These are phyloP conservation scores for Centropyge bicolor DNA, from an alignment of 2,797 vertebrate species.

Conservation along the genomic window DNA sequence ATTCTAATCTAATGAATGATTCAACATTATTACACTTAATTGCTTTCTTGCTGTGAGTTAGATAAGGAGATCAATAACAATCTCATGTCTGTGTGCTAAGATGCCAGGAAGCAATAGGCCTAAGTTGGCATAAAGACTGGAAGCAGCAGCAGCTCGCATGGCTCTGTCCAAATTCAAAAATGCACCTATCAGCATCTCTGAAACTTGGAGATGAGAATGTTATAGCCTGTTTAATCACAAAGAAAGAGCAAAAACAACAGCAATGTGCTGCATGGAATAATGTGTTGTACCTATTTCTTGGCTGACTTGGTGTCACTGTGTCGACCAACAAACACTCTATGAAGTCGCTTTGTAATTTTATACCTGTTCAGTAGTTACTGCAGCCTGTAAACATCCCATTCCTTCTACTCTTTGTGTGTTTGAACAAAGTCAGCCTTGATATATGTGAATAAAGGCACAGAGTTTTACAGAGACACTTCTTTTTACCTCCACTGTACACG, in stretches of 20 bases:
- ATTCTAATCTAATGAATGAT: not conserved
- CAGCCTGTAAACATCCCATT: conserved; percentile 11
- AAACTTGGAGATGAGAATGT: no score
- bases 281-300: not conserved
- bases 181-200: no score
- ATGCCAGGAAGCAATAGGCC: not conserved
- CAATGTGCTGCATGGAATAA: not conserved
- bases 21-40: not conserved
- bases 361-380: not conserved
- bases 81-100: not conserved
- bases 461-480: conserved; percentile 13
- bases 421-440: not conserved
- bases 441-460: not conserved
- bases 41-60: not conserved
- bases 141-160: not conserved
- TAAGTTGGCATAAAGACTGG: not conserved
- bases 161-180: not conserved
- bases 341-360: not conserved
- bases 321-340: not conserved
- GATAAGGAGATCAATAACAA: not conserved
- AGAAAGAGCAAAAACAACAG: not conserved
- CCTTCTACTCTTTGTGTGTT: not conserved
- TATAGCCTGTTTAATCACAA: no score
- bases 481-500: not conserved
- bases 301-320: not conserved